Conservation (phyloP, 2,113 vertebrate genomes). For the Chamaea fasciata region DNA sequence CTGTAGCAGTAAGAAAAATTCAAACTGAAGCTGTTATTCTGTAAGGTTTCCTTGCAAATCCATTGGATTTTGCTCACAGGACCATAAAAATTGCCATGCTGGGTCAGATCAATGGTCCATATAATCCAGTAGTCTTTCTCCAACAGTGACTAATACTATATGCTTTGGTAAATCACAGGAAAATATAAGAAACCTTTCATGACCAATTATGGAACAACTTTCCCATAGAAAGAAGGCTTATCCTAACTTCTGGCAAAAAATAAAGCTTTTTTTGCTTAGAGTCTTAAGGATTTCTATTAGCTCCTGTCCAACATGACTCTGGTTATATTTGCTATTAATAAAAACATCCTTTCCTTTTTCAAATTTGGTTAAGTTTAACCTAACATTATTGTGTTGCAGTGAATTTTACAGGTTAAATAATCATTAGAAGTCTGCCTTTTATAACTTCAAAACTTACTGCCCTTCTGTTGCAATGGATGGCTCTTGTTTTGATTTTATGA, state of each 20-base stretch:
- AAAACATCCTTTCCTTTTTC: neutral
- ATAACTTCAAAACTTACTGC: neutral
- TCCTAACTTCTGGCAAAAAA: conserved; percentile 11
- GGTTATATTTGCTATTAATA: neutral
- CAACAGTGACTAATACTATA: conserved; percentile 51
- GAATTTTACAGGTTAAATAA: conserved; percentile 4
- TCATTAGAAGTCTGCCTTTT: neutral
- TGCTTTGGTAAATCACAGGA: conserved; percentile 27
- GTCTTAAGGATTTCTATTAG: neutral
- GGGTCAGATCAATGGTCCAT: conserved; percentile 54
- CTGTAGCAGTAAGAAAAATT: neutral
- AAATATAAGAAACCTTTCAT: conserved; percentile 41
- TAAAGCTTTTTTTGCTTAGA: neutral
- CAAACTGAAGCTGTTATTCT: neutral
- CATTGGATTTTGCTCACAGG: conserved; percentile 38
- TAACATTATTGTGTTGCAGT: neutral
- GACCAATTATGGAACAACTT: conserved; percentile 34
- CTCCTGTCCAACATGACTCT: neutral
- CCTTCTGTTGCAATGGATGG: neutral
- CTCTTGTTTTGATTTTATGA: conserved; percentile 51
- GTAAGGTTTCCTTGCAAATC: conserved; percentile 33
- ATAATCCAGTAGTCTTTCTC: conserved; percentile 47
- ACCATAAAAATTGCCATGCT: conserved; percentile 51
- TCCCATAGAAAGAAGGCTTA: neutral
- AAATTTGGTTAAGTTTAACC: neutral